Conservation (phyloP, 2,888 invertebrate genomes). For the Cephus nigrinus region DNA sequence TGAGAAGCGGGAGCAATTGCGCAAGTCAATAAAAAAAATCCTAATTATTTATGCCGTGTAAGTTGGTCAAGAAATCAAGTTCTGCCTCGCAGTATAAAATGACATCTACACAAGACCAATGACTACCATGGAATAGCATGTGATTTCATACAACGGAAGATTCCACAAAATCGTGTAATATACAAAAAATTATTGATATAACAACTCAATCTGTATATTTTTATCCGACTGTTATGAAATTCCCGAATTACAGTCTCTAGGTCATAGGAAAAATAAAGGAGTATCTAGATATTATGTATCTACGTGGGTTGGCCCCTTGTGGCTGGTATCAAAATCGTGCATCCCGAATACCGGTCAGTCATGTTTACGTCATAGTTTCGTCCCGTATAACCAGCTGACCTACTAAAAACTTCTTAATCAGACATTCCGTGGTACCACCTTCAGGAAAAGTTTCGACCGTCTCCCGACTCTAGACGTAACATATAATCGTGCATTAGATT, state of each 20-base stretch:
- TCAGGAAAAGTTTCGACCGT: neutral
- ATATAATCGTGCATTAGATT: neutral
- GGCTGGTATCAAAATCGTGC: neutral
- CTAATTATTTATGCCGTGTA: neutral
- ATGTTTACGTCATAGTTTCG: neutral
- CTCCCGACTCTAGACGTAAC: neutral
- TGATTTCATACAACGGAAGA: neutral
- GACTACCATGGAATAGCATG: neutral
- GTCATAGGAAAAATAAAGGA: neutral
- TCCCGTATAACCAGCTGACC: slow-evolving; percentile 24
- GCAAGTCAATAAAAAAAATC: neutral
- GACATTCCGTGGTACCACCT: slow-evolving; percentile 20
- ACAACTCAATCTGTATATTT: neutral
- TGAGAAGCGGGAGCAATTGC: neutral
- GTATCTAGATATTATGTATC: too few species aligned
- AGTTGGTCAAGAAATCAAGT: neutral
- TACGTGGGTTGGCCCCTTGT: too few species aligned
- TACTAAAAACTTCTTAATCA: slow-evolving; percentile 28
- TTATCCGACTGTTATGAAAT: neutral
- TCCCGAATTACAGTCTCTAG: neutral
- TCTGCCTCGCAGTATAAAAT: neutral
- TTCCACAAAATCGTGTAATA: neutral
- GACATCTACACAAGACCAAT: neutral
- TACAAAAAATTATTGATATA: neutral
- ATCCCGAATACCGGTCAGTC: neutral